Conservation (phyloP, 1,140 invertebrate genomes). For the Rhysida immarginata region DNA sequence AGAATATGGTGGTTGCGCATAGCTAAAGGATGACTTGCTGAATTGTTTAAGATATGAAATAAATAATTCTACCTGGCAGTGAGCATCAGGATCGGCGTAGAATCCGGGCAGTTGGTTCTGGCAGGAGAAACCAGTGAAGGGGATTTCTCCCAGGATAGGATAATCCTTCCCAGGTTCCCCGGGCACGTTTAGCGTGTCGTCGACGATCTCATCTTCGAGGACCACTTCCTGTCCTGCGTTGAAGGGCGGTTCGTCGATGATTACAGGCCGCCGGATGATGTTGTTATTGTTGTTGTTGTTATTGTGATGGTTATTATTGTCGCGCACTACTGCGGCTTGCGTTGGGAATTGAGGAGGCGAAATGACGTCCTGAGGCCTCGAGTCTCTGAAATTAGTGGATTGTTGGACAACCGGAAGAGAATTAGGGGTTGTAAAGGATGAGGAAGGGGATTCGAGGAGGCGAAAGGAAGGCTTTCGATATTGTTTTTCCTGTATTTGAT, state of each 20-base stretch:
- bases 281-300: background rate
- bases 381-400: background rate
- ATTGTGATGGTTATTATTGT: background rate
- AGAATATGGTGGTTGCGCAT: too few relatives aligned
- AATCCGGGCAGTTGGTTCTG: slow-evolving; percentile 14
- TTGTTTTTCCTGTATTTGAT: background rate
- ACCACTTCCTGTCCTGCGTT: background rate
- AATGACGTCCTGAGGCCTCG: background rate
- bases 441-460: background rate
- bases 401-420: background rate
- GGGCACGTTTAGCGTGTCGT: background rate
- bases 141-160: slow-evolving; percentile 17
- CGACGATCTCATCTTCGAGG: background rate
- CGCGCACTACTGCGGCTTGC: background rate
- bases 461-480: background rate
- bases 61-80: slow-evolving; percentile 25
- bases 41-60: too few relatives aligned
- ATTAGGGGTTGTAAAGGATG: background rate
- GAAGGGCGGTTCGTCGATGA: background rate
- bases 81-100: slow-evolving; percentile 20
- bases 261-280: background rate
- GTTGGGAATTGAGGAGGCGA: background rate
- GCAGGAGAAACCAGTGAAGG: slow-evolving; percentile 18
- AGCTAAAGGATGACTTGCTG: too few relatives aligned
- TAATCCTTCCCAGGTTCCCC: slow-evolving; percentile 20